phyloP scores from a whole-genome alignment of 2,113 vertebrate genomes.

The Ptyas mucosa region DNA sequence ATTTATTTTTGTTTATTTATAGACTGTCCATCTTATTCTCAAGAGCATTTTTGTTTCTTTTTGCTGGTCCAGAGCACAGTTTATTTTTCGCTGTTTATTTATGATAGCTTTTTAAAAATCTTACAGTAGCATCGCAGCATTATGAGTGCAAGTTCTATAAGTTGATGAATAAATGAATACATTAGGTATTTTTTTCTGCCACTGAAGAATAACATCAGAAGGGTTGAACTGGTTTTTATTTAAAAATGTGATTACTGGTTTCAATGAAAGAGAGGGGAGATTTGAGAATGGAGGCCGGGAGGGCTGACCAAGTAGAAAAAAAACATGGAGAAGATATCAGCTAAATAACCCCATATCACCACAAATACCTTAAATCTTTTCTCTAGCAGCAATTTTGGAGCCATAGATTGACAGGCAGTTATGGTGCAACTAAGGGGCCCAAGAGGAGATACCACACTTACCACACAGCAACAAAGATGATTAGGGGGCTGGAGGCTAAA shows the following conservation, averaged over 20 bases:
- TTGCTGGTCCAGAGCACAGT: background rate
- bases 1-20: background rate
- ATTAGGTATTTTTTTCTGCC: background rate
- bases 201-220: background rate
- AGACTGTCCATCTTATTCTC: background rate
- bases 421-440: background rate
- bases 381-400: background rate
- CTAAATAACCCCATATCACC: background rate
- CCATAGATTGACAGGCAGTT: background rate
- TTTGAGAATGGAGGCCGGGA: background rate
- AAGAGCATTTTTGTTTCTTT: background rate
- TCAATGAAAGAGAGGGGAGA: background rate
- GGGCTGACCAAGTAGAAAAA: background rate
- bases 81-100: background rate
- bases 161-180: background rate
- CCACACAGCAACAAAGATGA: too few species aligned
- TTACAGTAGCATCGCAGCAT: background rate
- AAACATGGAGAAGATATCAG: background rate
- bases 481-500: too few species aligned
- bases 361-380: background rate
- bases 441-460: background rate
- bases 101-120: background rate
- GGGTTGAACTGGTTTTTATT: background rate
- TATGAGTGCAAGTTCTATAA: background rate
- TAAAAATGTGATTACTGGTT: background rate